Base-by-base conservation (phyloP, 2,113 vertebrate genomes). In the Nyctereutes procyonoides region DNA sequence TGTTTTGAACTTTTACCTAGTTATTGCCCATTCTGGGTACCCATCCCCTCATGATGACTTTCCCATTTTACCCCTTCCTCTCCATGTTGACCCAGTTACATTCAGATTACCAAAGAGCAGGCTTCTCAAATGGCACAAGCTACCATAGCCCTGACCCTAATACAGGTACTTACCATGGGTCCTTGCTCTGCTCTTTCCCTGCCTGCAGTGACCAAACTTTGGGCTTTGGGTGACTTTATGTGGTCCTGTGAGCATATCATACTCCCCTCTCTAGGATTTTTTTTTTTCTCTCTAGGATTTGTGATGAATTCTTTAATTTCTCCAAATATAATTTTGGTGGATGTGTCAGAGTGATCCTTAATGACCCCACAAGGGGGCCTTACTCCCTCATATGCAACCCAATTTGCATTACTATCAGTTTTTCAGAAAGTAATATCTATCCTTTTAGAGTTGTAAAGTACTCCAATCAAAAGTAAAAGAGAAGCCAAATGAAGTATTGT, bases 361-460 rank as follows among this genome's bases (percentile, higher is more conserved):
- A 73, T 83, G 14, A 48, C 15, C 48, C 43, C 12, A 55, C 30
- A 7, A 43, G 30, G 69, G 4, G 56, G 11, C 1, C 7, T 30
- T 62, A 82, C 8, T 58, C 26, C 38, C 32, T 0, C 38, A n/a
- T 74, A 71, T 85, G 55, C 8, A 76, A 55, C 48, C 69, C 69
- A 24, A 83, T 60, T 26, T 83, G 15, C 16, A 24, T 73, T 83
- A 3, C 51, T 74, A 10, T 69, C 30, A 51, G 28, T 81, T 88
- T 96, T 95, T 74, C 53, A 88, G 43, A 92, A 89, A 65, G 65
- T 65, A 81, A 85, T 48, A 77, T 88, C 53, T 95, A n/a, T 62
- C 15, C 22, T 63, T 77, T 79, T 56, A 73, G 32, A 62, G n/a
- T 15, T 51, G 28, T 93, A 73, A 62, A 89, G 22, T 65, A 90